phyloP scores from a whole-genome alignment of 2,888 invertebrate genomes.

The Hydroisotoma schaefferi region DNA sequence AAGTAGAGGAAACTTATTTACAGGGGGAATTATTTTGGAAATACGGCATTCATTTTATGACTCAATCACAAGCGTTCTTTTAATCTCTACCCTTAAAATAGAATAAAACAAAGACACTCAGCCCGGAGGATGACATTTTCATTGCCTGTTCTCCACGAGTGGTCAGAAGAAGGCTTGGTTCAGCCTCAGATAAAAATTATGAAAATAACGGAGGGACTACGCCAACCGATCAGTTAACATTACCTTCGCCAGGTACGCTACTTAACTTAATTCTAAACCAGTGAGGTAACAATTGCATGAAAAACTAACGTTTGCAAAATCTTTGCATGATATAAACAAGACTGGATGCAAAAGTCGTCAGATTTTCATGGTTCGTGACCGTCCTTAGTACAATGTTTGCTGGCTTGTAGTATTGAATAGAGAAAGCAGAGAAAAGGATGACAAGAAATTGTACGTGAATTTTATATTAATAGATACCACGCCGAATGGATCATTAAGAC shows the following conservation, averaged over 20 bases:
- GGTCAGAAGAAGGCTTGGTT: conserved; percentile 64
- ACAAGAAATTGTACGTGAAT: too few species aligned
- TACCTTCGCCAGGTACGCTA: conserved; percentile 48
- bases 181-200: conserved; percentile 57
- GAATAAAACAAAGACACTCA: conserved; percentile 55
- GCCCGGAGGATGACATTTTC: conserved; percentile 63
- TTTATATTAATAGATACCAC: conserved; percentile 85
- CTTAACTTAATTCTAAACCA: neutral
- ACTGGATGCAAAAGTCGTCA: too few species aligned
- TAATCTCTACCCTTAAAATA: conserved; percentile 11
- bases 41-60: too few species aligned
- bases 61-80: neutral
- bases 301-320: too few species aligned
- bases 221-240: conserved; percentile 47
- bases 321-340: too few species aligned
- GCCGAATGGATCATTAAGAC: conserved; percentile 79
- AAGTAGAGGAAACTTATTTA: too few species aligned
- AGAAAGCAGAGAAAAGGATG: too few species aligned
- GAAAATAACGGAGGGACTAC: conserved; percentile 35
- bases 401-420: too few species aligned
- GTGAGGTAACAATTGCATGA: neutral
- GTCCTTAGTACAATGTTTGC: too few species aligned
- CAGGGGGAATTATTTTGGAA: too few species aligned
- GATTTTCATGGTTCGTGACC: too few species aligned
- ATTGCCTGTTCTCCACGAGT: conserved; percentile 65